Evolutionary conservation across 2,888 invertebrate species (phyloP), one percentile per base, ranked within the genome.

Genomic region (Eueremaeus valkanovi): DNA sequence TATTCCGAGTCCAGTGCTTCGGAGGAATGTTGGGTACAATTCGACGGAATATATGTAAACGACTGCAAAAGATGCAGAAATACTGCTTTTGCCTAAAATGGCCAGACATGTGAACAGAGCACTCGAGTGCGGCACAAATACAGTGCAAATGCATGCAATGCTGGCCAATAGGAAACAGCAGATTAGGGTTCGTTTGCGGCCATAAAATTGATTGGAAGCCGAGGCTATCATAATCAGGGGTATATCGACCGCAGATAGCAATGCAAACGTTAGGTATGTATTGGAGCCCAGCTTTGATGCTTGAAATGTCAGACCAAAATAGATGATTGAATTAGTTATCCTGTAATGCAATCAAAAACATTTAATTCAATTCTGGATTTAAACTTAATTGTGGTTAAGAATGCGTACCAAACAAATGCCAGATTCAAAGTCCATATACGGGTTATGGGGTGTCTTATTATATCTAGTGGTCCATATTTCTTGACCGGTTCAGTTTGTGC

Each of bases 151-250:
- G 81, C 94, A 94, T 81, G 90, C 90, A 75, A 90, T 86, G 40
- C 95, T 95, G 78, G 92, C 92, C 76, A 92, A 85, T 72, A 92
- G 88, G 92, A 93, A 92, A 68, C 91, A 90, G 51, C 92, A 84
- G 80, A 92, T 92, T 33, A 95, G 86, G 0, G 94, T 93, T 93
- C 93, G 93, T 78, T 94, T 87, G 77, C 95, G 86, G 0, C 89
- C 89, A 77, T 86, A 86, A 68, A 89, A 88, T 81, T 94, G 93
- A 90, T 88, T 68, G 94, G 84, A 82, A 93, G 11, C 11, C 6
- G 36, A 36, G 6, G 36, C 36, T 11, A 36, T 8, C 11, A 11
- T 11, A 11, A 36, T 94, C 81, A 93, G 88, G 6, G 84, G 84
- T 9, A 83, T 78, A 77, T 83, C 83, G 3, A 82, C 81, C 6